Percentiles rank a stretch among this genome's conserved stretches.
Evolutionary conservation across 2,888 invertebrate genomes (phyloP).

Genomic region (Archips crataeganus): DNA sequence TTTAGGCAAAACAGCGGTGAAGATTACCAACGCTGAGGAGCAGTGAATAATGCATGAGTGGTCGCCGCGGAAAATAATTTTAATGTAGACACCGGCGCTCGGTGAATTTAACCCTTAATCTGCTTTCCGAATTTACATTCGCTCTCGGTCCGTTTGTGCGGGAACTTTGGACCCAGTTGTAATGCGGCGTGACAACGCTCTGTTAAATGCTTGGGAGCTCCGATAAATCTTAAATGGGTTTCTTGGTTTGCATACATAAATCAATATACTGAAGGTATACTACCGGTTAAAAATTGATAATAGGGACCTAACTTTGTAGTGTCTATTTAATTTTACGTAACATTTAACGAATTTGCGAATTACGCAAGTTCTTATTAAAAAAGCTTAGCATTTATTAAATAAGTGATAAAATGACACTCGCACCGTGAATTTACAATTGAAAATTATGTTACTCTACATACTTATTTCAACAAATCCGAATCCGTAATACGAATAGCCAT

Average conservation of each 20-base stretch:
- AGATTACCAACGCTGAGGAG: conserved; percentile 51
- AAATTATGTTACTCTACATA: too few species aligned
- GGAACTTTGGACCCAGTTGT: conserved; percentile 14
- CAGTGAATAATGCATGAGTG: conserved; percentile 63
- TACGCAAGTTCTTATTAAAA: too few species aligned
- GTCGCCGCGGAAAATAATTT: conserved; percentile 57
- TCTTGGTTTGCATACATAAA: not conserved
- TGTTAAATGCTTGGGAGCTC: conserved; percentile 4
- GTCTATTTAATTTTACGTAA: too few species aligned
- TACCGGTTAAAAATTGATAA: not conserved
- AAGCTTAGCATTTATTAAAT: too few species aligned
- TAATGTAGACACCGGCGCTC: conserved; percentile 47
- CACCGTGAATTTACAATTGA: too few species aligned
- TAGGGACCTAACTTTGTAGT: not conserved
- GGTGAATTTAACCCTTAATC: conserved; percentile 47
- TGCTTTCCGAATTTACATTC: conserved; percentile 45
- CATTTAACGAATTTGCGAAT: too few species aligned
- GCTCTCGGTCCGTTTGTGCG: conserved; percentile 36
- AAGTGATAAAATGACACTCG: too few species aligned
- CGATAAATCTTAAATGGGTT: not conserved
- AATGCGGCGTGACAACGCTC: conserved; percentile 14
- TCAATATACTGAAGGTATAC: not conserved
- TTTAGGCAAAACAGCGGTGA: conserved; percentile 36
- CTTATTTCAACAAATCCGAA: too few species aligned
- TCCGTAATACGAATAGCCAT: too few species aligned